Base-by-base conservation (phyloP, 2,888 invertebrate genomes). In the Acanthacorydalis orientalis region DNA sequence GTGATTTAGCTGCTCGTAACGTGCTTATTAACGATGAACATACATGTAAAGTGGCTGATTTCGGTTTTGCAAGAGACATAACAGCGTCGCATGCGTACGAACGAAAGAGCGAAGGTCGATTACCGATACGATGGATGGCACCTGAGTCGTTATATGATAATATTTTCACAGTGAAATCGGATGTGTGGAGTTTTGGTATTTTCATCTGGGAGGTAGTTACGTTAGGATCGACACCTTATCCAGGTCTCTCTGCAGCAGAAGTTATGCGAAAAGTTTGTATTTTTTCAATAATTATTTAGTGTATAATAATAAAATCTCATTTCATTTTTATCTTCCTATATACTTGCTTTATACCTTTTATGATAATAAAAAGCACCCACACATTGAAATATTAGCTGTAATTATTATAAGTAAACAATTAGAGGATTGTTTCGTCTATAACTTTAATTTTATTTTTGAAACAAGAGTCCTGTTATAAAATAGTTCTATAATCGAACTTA, bases 201-300 rank as follows among this genome's bases (percentile, higher is more conserved):
- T 72, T 95, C 9, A 78, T 93, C 58, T 96, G 95, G 95, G 95
- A 95, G 68, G 89, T 95, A 44, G 89, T 93, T 9, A 93, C 95
- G 0, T 73, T 95, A 12, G 93, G 93, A 14, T 90, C 92, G 31
- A 92, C 92, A 45, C 95, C 95, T 0, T 95, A 95, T 67, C 93
- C 93, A 0, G 92, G 92, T 0, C 72, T 92, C 57, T 86, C 89
- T 0, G 92, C 92, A 0, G 82, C 83, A 9, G 92, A 93, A 63
- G 90, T 90, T 49, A 88, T 90, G 85, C 77, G 78, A 61, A 83
- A 83, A 73, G 90, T 92, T 56, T 62, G 23, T 9, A 37, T 7
- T 7, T 4, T 23, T 4, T 23, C 23, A 23, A 23, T 23, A 23
- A 23, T 23, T 6, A 23, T 23, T 23, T 23, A n/a, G n/a, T n/a